These are phyloP conservation scores for Sarcophaga bullata DNA, from an alignment of 1,140 invertebrate species.

Conservation along the genomic window DNA sequence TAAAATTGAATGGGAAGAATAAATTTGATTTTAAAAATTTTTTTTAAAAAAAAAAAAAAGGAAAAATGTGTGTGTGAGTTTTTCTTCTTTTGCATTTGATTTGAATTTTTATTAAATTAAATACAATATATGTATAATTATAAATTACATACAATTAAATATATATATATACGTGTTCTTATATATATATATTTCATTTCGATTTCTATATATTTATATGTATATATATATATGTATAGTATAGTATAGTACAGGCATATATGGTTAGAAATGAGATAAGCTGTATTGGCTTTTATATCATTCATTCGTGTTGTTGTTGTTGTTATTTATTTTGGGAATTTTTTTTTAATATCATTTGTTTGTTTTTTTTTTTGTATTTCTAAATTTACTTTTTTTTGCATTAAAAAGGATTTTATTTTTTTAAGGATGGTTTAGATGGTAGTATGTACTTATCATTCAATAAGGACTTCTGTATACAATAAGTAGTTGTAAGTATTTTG, in stretches of 20 bases:
- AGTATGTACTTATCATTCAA: not conserved
- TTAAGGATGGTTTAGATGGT: not conserved
- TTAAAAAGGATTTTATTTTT: too few species aligned
- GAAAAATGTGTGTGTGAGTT: too few species aligned
- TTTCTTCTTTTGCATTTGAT: not conserved
- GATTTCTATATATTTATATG: not conserved
- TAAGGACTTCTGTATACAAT: slow-evolving; percentile 4
- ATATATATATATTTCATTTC: not conserved
- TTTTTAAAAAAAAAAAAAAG: too few species aligned
- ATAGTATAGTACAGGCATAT: slow-evolving; percentile 26
- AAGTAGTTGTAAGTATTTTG: not conserved
- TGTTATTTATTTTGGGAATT: too few species aligned
- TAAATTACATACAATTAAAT: slow-evolving; percentile 16
- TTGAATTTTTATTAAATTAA: not conserved
- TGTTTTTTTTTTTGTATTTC: too few species aligned
- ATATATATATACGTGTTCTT: not conserved
- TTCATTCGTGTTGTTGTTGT: too few species aligned
- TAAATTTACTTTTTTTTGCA: too few species aligned
- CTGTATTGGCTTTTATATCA: not conserved
- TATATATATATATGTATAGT: not conserved
- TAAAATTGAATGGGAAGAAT: too few species aligned
- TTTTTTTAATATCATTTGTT: too few species aligned
- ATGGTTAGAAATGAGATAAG: slow-evolving; percentile 21
- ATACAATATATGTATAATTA: slow-evolving; percentile 1
- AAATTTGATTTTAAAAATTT: too few species aligned